Conservation (phyloP, 2,888 invertebrate species). For the Elegia similella region DNA sequence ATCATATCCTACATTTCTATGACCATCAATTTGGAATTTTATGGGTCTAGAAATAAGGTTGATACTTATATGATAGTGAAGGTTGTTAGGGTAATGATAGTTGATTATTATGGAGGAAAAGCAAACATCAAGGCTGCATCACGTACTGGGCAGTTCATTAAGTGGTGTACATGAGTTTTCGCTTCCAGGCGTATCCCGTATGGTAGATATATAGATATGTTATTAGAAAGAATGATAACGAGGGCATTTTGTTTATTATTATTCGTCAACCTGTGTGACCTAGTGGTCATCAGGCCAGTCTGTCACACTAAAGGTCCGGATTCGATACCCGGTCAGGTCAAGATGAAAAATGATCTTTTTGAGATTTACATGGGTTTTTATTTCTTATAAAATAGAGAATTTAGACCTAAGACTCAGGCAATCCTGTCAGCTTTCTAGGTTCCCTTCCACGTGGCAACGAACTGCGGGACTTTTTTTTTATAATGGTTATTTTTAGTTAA, state of each 20-base stretch:
- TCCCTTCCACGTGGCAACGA: too few species aligned
- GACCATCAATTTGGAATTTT: background rate
- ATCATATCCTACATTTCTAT: background rate
- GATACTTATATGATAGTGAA: background rate
- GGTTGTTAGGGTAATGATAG: background rate
- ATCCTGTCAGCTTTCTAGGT: too few species aligned
- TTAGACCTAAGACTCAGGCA: too few species aligned
- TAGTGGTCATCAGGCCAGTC: too few species aligned
- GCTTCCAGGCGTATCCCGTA: background rate
- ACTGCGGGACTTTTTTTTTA: too few species aligned
- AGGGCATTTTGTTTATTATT: background rate
- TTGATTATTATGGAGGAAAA: background rate
- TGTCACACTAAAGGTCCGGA: too few species aligned
- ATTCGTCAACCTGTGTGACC: too few species aligned
- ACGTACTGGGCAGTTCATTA: conserved; percentile 4
- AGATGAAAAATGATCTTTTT: too few species aligned
- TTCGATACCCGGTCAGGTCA: too few species aligned
- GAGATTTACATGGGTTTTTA: too few species aligned
- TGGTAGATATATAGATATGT: background rate
- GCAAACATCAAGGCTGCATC: background rate
- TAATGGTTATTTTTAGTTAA: too few species aligned
- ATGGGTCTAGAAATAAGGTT: background rate
- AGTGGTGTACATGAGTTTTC: conserved; percentile 4
- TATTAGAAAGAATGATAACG: background rate
- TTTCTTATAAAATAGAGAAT: too few species aligned